Percentiles rank a stretch among this genome's conserved stretches.
Conservation (phyloP, 2,797 vertebrate species). For the Trichosurus vulpecula region DNA sequence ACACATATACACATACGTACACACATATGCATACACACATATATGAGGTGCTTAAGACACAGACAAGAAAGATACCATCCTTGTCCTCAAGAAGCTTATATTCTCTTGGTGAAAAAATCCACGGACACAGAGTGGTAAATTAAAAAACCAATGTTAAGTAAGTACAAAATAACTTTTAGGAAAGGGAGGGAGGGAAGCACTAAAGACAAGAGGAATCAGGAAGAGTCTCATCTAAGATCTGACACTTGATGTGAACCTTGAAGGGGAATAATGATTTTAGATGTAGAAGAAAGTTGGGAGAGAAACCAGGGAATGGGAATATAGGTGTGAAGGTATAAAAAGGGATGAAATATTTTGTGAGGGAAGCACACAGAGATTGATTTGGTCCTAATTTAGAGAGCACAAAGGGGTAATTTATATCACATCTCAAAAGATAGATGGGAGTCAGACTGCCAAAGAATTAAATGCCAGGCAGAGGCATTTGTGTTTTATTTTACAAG, state of each 20-base stretch:
- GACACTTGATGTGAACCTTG: background rate
- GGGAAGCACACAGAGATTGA: background rate
- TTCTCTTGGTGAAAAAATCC: background rate
- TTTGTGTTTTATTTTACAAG: background rate
- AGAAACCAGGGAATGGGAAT: background rate
- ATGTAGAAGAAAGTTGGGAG: background rate
- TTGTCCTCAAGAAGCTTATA: background rate
- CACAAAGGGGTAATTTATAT: background rate
- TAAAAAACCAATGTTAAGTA: background rate
- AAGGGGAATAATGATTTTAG: background rate
- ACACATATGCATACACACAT: too few species aligned
- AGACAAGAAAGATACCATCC: background rate
- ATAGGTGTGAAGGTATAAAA: background rate
- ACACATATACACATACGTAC: too few species aligned
- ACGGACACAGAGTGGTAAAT: background rate
- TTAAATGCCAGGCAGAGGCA: background rate
- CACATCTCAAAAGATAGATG: background rate
- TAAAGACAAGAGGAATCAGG: background rate
- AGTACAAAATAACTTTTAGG: background rate
- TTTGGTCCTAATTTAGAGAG: background rate
- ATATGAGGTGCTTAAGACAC: background rate
- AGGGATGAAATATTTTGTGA: background rate
- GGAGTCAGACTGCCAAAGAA: background rate
- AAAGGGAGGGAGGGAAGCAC: background rate
- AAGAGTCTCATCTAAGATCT: background rate